Conservation (phyloP, 1,140 invertebrate genomes). For the Microvelia longipes region DNA sequence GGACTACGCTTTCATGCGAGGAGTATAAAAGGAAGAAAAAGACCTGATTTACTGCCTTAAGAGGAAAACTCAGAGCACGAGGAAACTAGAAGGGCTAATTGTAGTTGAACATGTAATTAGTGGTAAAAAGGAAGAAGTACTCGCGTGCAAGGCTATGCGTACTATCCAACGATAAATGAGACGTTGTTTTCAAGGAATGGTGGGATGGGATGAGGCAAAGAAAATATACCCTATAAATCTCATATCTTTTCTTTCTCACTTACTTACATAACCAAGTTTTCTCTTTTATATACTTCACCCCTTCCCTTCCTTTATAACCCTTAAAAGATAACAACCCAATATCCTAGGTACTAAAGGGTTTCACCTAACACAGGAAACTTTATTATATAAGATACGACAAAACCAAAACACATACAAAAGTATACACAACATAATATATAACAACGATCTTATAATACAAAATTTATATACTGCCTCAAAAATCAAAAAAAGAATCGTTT, state of each 20-base stretch:
- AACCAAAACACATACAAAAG: too few species aligned
- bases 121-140: background rate
- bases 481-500: too few species aligned
- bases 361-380: background rate
- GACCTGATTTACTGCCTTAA: background rate
- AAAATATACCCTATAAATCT: too few species aligned
- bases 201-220: too few species aligned
- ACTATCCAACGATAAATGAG: background rate
- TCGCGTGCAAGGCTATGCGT: background rate
- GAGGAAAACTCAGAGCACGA: too few species aligned
- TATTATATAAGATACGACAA: background rate
- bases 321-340: background rate
- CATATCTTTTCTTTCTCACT: background rate
- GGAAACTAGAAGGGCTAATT: too few species aligned
- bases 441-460: background rate
- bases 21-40: too few species aligned
- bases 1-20: too few species aligned
- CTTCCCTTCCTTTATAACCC: background rate
- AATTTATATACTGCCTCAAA: too few species aligned
- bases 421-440: background rate
- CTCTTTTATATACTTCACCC: too few species aligned
- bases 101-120: background rate
- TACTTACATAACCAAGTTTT: too few species aligned
- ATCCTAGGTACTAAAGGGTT: too few species aligned
- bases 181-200: background rate